These are phyloP conservation scores for Perizoma affinitatum DNA, from an alignment of 2,888 invertebrate species.

Conservation along the genomic window DNA sequence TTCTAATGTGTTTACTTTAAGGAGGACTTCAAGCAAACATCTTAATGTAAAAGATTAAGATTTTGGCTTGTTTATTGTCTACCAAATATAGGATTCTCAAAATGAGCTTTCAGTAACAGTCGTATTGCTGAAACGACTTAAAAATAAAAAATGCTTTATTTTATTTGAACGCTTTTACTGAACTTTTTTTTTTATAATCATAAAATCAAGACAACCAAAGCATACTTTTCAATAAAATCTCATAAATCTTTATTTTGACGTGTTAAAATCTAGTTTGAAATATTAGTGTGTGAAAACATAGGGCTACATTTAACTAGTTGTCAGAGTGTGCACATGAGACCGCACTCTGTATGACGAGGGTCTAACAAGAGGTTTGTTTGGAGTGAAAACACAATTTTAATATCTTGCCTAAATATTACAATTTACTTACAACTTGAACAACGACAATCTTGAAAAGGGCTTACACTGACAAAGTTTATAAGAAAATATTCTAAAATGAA, in stretches of 20 bases:
- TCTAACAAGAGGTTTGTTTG: slow-evolving; percentile 54
- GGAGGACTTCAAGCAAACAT: neutral
- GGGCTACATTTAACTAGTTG: slow-evolving; percentile 56
- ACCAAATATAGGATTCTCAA: neutral
- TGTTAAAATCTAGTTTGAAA: slow-evolving; percentile 41
- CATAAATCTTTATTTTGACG: slow-evolving; percentile 33
- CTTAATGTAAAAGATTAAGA: neutral
- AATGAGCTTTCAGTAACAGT: neutral
- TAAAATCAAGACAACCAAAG: too few species aligned
- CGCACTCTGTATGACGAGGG: slow-evolving; percentile 62
- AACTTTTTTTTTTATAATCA: too few species aligned
- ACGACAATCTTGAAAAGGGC: slow-evolving; percentile 35
- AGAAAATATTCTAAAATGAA: neutral
- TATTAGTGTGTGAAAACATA: slow-evolving; percentile 39
- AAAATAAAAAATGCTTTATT: too few species aligned
- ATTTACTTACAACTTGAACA: slow-evolving; percentile 46
- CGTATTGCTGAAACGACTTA: neutral
- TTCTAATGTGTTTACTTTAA: neutral
- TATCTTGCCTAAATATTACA: slow-evolving; percentile 58
- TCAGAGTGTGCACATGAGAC: slow-evolving; percentile 61
- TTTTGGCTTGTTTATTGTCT: neutral
- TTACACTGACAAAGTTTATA: slow-evolving; percentile 14
- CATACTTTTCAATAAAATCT: slow-evolving; percentile 27
- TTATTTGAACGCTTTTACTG: neutral
- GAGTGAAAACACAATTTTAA: slow-evolving; percentile 64